phyloP scores from a whole-genome alignment of 2,797 vertebrate genomes.

The Notolabrus celidotus region DNA sequence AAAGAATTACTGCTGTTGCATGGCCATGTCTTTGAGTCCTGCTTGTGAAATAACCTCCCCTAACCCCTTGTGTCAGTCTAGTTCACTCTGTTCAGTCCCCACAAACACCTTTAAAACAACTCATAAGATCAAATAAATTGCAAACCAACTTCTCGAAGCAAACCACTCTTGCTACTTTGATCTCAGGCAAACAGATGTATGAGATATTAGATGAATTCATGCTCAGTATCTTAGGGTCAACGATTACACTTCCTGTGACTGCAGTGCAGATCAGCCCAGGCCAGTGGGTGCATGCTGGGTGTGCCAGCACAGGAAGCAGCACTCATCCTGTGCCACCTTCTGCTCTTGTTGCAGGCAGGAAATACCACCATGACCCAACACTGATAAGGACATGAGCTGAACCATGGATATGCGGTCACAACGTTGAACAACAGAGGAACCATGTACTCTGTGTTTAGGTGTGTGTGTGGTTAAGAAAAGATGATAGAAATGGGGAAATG shows the following conservation, averaged over 20 bases:
- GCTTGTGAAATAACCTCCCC: too few relatives aligned
- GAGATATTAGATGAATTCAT: constrained; percentile 26
- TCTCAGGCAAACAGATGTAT: constrained; percentile 44
- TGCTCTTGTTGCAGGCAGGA: constrained; percentile 78
- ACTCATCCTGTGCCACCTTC: constrained; percentile 85
- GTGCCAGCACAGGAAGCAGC: constrained; percentile 83
- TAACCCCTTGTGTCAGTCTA: background rate
- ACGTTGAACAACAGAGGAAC: constrained; percentile 47
- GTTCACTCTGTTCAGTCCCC: background rate
- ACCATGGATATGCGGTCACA: constrained; percentile 58
- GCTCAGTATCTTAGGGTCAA: background rate
- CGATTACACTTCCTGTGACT: constrained; percentile 34
- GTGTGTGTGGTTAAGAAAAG: constrained; percentile 15
- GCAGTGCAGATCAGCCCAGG: constrained; percentile 21
- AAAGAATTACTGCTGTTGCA: background rate
- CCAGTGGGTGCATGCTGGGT: constrained; percentile 68
- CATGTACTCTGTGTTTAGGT: constrained; percentile 35
- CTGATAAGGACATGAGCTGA: constrained; percentile 80
- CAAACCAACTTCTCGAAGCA: constrained; percentile 17
- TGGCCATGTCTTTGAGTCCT: background rate
- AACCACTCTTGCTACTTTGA: constrained; percentile 33
- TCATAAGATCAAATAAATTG: constrained; percentile 26
- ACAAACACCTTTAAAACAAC: constrained; percentile 1
- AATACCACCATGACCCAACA: constrained; percentile 81
- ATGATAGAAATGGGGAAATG: background rate